Evolutionary conservation across 2,113 vertebrate genomes (phyloP), one percentile per base, ranked within the genome.

Genomic region (Aldabrachelys gigantea): DNA sequence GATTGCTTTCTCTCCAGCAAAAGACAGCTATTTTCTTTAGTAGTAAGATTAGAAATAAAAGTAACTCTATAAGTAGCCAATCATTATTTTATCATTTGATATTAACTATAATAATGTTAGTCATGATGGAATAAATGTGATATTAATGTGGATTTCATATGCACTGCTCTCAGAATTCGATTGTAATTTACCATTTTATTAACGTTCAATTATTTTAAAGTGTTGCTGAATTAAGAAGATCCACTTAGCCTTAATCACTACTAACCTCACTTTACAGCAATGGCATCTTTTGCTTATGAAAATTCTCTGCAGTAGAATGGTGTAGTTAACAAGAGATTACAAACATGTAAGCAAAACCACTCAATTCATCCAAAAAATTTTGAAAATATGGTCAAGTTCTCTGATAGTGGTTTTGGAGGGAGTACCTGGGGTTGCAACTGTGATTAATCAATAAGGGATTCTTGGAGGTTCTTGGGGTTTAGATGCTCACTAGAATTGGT

Each of bases 51-150:
- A 94, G 87, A 89, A 97, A 94, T 90, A 81, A 76, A 53, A 87
- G 92, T 96, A 97, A 95, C 96, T 96, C 91, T 96, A 44, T 95
- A 95, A 97, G 96, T 97, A 97, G 79, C 84, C 91, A 96, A 85
- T 97, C 96, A 98, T 97, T 97, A 98, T 97, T 98, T 97, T 96
- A 96, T 97, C 94, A 97, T 98, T 98, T 98, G 96, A 89, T 94
- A 97, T 98, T 98, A 98, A 95, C 97, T 98, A 87, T 95, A 94
- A 96, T 97, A 97, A 95, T 96, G 96, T 96, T 97, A 96, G 95
- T 96, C 96, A 93, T 97, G 96, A 98, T 97, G 96, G 98, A 98
- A 98, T 93, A 97, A 97, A 95, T 95, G 89, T 96, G 79, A 82
- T 94, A 96, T 96, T 98, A 97, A 97, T 97, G 95, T 96, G 90